Percentiles rank a stretch among this genome's conserved stretches.
These are phyloP conservation scores for Drosophila ambigua DNA, from an alignment of 1,140 invertebrate species.

Conservation along the genomic window DNA sequence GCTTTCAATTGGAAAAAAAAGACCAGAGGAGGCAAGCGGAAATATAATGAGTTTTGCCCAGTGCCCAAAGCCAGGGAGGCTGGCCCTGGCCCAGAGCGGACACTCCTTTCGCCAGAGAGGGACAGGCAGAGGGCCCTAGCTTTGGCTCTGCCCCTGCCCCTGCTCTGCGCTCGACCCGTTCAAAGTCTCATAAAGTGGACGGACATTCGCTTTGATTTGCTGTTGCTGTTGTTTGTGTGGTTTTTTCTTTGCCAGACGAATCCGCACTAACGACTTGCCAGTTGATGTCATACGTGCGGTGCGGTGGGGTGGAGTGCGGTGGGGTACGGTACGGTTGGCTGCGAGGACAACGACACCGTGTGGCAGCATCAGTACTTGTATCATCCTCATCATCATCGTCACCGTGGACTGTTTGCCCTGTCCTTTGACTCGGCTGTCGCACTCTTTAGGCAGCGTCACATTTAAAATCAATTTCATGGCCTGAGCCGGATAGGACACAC, in stretches of 20 bases:
- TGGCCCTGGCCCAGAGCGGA: constrained; percentile 74
- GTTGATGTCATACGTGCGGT: constrained; percentile 66
- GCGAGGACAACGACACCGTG: constrained; percentile 44
- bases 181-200: constrained; percentile 75
- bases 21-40: constrained; percentile 34
- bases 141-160: too few species aligned
- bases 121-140: background rate
- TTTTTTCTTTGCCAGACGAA: constrained; percentile 53
- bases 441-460: constrained; percentile 58
- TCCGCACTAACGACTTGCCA: constrained; percentile 72
- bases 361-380: constrained; percentile 26
- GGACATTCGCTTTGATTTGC: constrained; percentile 79
- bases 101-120: constrained; percentile 48
- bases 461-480: constrained; percentile 79
- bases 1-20: constrained; percentile 70
- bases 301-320: too few species aligned
- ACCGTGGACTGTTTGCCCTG: constrained; percentile 41
- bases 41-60: constrained; percentile 77
- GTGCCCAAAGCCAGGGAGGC: constrained; percentile 53
- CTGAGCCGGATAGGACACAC: constrained; percentile 14
- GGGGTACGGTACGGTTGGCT: constrained; percentile 20
- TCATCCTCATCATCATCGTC: constrained; percentile 21
- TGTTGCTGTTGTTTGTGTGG: constrained; percentile 43
- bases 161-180: constrained; percentile 22
- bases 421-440: constrained; percentile 32